These are phyloP conservation scores for Monoplex corrugatus DNA, from an alignment of 2,888 invertebrate genomes.

Conservation along the genomic window DNA sequence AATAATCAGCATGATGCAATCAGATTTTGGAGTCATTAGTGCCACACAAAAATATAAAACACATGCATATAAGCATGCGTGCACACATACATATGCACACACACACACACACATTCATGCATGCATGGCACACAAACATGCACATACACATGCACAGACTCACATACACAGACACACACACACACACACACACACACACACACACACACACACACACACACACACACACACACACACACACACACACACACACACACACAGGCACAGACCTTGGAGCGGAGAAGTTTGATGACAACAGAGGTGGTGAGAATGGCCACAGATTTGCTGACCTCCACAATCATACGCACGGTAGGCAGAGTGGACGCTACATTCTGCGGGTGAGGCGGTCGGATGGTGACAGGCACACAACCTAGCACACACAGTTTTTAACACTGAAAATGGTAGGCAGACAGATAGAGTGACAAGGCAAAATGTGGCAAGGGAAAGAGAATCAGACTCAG, in stretches of 20 bases:
- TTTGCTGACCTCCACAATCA: slow-evolving; percentile 99
- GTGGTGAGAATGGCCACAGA: slow-evolving; percentile 97
- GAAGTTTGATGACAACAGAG: slow-evolving; percentile 94
- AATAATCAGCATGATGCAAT: too few relatives aligned
- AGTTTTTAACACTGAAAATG: too few relatives aligned
- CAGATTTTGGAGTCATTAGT: too few relatives aligned
- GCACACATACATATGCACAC: not conserved
- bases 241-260: not conserved
- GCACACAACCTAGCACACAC: slow-evolving; percentile 88
- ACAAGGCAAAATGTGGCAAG: too few relatives aligned
- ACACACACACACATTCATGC: not conserved
- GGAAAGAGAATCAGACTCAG: too few relatives aligned
- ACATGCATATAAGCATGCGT: too few relatives aligned
- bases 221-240: not conserved
- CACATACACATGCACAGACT: not conserved
- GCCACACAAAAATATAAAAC: too few relatives aligned
- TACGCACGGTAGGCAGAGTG: slow-evolving; percentile 97
- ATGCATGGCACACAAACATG: not conserved
- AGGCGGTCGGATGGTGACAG: slow-evolving; percentile 98
- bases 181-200: not conserved
- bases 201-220: slow-evolving; percentile 9
- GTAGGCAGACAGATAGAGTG: too few relatives aligned
- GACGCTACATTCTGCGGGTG: slow-evolving; percentile 99
- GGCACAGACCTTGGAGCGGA: slow-evolving; percentile 89
- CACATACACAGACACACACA: not conserved